Percentiles rank a stretch among this genome's conserved stretches.
These are phyloP conservation scores for Polymixis lichenea DNA, from an alignment of 2,888 invertebrate genomes.

Conservation along the genomic window DNA sequence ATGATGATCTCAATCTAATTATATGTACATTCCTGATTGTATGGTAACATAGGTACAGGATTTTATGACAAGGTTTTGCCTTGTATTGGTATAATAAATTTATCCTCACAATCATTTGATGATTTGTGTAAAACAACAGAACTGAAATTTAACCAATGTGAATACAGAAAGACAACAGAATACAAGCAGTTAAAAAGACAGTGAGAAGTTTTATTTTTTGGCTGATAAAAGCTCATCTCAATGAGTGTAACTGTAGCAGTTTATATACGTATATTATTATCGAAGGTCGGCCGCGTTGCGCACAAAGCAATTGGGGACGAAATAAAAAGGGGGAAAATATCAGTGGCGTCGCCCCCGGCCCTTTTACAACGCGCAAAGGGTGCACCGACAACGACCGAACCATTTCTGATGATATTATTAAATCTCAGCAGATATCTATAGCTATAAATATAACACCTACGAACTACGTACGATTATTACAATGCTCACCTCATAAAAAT, in stretches of 20 bases:
- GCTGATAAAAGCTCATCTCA: too few species aligned
- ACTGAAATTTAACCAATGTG: background rate
- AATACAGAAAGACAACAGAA: background rate
- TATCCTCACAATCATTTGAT: background rate
- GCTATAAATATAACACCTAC: background rate
- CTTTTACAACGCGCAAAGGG: constrained; percentile 21
- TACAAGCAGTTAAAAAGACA: background rate
- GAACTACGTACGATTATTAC: constrained; percentile 5
- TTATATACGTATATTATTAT: constrained; percentile 21
- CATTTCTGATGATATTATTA: constrained; percentile 19
- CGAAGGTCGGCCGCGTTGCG: constrained; percentile 21
- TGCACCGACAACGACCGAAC: constrained; percentile 19
- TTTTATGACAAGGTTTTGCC: constrained; percentile 7
- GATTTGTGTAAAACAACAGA: background rate
- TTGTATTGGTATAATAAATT: constrained; percentile 2
- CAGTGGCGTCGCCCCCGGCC: constrained; percentile 35
- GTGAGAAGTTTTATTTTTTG: background rate
- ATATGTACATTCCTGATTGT: background rate
- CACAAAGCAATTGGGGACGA: constrained; percentile 41
- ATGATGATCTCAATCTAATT: too few species aligned
- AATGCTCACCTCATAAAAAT: constrained; percentile 47
- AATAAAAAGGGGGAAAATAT: constrained; percentile 50
- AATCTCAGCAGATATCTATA: constrained; percentile 18
- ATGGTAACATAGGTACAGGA: background rate
- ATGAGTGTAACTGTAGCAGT: background rate